Base-by-base conservation (phyloP, 1,140 invertebrate genomes). In the Chironomus striatipennis region DNA sequence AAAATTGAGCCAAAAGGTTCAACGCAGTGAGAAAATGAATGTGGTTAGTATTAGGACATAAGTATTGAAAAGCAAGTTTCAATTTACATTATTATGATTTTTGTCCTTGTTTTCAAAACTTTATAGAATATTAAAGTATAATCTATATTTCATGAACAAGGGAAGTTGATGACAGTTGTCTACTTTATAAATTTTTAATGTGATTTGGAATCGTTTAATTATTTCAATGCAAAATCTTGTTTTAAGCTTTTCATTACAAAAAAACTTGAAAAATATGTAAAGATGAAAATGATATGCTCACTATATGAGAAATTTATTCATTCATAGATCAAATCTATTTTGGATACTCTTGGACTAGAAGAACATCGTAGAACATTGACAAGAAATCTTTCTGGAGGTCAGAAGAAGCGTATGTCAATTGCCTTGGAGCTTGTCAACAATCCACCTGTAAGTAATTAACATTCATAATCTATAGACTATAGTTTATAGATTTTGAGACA, bases 351-450 rank as follows among this genome's bases (percentile, higher is more conserved):
- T 4, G 92, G 95, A 74, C 83, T 98, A 10, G 86, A 89, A 4
- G 94, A 97, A 76, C 93, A 96, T 78, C 88, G 90, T 78, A 90
- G 90, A 78, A 98, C 95, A 6, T 91, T 95, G 87, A 94, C 95
- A 1, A 90, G 88, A 67, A 93, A 95, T 78, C 85, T 98, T 7
- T 97, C 95, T 3, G 96, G 96, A 43, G 97, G 97, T 7, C 96
- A 98, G 81, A 93, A 97, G 81, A 99, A 99, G 82, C 88, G 97
- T 77, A 86, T 99, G 7, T 96, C 95, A 0, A 98, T 98, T 73
- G 97, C 96, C n/a, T 84, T 97, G 74, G 96, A 98, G 84, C 84
- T 99, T 72, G 91, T 98, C 74, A 98, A 96, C 83, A 98, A 98
- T 84, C 97, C 97, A 20, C 86, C 86, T 1, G 65, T 70, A 21